These are phyloP conservation scores for Morpho helenor DNA, from an alignment of 2,888 invertebrate species.

Conservation along the genomic window DNA sequence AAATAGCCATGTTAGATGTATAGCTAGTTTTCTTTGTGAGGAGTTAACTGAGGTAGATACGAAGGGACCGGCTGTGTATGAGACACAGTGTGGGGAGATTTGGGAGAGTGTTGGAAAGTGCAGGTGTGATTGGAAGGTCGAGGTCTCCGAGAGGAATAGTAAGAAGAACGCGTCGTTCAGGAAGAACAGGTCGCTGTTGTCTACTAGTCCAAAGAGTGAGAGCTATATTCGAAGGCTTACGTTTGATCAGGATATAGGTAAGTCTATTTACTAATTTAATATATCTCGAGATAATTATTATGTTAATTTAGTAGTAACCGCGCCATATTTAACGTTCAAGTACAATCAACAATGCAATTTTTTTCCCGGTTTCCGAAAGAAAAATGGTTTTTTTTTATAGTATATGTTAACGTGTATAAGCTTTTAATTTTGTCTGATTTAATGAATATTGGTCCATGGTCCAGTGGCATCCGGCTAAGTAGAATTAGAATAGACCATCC, in stretches of 20 bases:
- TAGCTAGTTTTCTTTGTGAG: conserved; percentile 65
- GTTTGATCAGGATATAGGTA: conserved; percentile 71
- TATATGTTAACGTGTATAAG: too few relatives aligned
- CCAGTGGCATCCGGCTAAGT: too few relatives aligned
- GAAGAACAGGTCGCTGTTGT: conserved; percentile 71
- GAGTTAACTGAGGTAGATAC: conserved; percentile 55
- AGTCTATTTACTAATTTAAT: conserved; percentile 30
- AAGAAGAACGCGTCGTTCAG: conserved; percentile 75
- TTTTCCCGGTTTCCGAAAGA: too few relatives aligned
- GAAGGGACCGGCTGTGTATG: conserved; percentile 75
- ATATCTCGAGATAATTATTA: not conserved
- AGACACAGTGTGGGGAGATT: conserved; percentile 75
- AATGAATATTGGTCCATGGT: too few relatives aligned
- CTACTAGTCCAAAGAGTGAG: conserved; percentile 64
- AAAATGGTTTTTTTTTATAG: too few relatives aligned
- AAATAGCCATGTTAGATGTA: conserved; percentile 59
- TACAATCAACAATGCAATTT: too few relatives aligned
- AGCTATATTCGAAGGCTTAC: conserved; percentile 61
- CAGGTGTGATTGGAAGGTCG: conserved; percentile 81
- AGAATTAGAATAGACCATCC: too few relatives aligned
- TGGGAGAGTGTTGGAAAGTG: conserved; percentile 81
- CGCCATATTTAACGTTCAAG: too few relatives aligned
- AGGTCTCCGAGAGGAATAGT: conserved; percentile 68
- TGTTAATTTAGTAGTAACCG: too few relatives aligned
- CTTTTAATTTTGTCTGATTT: too few relatives aligned